These are phyloP conservation scores for Coreoperca whiteheadi DNA, from an alignment of 2,113 vertebrate species.

Conservation along the genomic window DNA sequence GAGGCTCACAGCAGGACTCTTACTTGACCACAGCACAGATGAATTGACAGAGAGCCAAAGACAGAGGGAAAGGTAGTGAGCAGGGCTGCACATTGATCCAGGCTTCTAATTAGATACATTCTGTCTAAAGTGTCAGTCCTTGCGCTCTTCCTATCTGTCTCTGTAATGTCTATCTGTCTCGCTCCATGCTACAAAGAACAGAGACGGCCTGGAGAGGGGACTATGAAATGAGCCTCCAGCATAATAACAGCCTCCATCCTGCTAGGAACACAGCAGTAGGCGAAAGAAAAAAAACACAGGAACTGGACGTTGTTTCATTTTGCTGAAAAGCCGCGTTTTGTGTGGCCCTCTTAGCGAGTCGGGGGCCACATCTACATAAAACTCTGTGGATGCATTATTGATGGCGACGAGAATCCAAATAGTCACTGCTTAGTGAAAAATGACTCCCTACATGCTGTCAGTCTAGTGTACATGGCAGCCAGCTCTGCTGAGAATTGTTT, in stretches of 20 bases:
- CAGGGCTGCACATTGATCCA: constrained; percentile 68
- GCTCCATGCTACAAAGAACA: constrained; percentile 43
- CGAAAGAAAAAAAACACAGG: constrained; percentile 45
- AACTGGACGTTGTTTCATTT: constrained; percentile 49
- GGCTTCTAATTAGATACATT: constrained; percentile 73
- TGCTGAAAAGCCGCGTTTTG: constrained; percentile 36
- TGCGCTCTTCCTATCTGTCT: constrained; percentile 47
- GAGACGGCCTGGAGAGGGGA: constrained; percentile 26
- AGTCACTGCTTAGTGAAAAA: constrained; percentile 34
- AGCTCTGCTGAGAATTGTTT: constrained; percentile 42
- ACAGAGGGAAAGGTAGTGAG: constrained; percentile 55
- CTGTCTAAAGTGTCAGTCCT: constrained; percentile 69
- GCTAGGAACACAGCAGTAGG: constrained; percentile 46
- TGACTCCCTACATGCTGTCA: constrained; percentile 44
- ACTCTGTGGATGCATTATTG: constrained; percentile 30
- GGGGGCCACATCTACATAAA: constrained; percentile 37
- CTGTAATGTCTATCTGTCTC: constrained; percentile 50
- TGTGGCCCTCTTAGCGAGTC: constrained; percentile 5
- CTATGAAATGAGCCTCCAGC: constrained; percentile 47
- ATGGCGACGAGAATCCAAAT: constrained; percentile 24
- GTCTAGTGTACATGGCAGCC: constrained; percentile 35
- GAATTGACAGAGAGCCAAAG: constrained; percentile 56
- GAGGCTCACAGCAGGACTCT: constrained; percentile 67
- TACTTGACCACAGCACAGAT: constrained; percentile 49
- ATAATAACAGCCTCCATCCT: constrained; percentile 43